A percentile compares a stretch with the other conserved stretches of the same genome.
Conservation (phyloP, 2,797 vertebrate species). For the Novumbra hubbsi region DNA sequence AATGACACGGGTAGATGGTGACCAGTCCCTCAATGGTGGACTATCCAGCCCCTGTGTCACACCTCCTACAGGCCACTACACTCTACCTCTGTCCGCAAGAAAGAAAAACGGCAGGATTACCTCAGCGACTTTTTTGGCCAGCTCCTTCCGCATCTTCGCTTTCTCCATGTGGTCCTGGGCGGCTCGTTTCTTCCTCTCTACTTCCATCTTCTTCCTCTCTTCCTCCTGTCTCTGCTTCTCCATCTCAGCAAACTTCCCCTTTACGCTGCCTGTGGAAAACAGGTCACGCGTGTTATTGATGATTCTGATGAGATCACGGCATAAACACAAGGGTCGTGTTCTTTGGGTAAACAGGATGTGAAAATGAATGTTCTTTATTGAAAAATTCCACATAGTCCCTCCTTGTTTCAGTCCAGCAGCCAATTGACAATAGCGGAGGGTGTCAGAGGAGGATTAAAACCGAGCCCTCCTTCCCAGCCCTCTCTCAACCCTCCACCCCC, state of each 20-base stretch:
- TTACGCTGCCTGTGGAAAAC: slow-evolving; percentile 87
- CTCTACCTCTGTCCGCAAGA: not conserved
- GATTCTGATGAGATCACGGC: slow-evolving; percentile 26
- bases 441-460: slow-evolving; percentile 27
- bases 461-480: not conserved
- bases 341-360: not conserved
- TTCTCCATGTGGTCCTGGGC: slow-evolving; percentile 93
- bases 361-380: not conserved
- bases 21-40: slow-evolving; percentile 26
- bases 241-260: slow-evolving; percentile 98
- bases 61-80: not conserved
- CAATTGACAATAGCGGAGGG: not conserved
- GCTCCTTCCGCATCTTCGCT: slow-evolving; percentile 92
- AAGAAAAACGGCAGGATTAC: slow-evolving; percentile 64
- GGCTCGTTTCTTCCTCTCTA: slow-evolving; percentile 87
- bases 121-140: slow-evolving; percentile 90
- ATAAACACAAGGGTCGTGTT: slow-evolving; percentile 14
- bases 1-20: slow-evolving; percentile 51
- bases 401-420: not conserved
- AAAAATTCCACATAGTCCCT: not conserved
- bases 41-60: slow-evolving; percentile 8
- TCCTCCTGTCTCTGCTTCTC: slow-evolving; percentile 94
- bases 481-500: not conserved
- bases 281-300: not conserved
- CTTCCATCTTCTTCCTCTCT: slow-evolving; percentile 87